phyloP scores from a whole-genome alignment of 2,888 invertebrate genomes.

The Boloria selene region DNA sequence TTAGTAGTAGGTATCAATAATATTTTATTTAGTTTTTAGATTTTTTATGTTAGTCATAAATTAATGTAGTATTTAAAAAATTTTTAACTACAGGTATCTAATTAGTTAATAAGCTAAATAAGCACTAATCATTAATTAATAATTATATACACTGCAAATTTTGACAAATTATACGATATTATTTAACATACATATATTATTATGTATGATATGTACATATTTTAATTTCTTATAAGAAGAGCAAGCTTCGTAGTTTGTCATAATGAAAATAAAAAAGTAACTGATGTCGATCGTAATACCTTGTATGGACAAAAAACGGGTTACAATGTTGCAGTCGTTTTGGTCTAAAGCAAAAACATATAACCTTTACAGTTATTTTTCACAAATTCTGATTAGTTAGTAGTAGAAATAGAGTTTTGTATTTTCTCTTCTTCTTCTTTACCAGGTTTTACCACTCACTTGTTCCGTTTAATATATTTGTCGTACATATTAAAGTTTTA shows the following conservation, averaged over 20 bases:
- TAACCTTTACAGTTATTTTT: not conserved
- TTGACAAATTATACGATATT: no score
- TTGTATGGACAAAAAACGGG: not conserved
- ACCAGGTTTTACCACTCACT: not conserved
- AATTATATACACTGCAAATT: no score
- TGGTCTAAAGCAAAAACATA: not conserved
- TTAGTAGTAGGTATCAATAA: no score
- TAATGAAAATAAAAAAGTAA: not conserved
- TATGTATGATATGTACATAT: not conserved
- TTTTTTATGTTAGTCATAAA: no score
- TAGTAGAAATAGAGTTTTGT: not conserved
- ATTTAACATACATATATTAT: no score
- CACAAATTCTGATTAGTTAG: no score
- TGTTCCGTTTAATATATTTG: not conserved
- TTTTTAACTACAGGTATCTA: no score
- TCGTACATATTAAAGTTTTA: no score
- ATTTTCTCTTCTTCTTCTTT: not conserved
- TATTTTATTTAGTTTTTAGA: no score
- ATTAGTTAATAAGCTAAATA: no score
- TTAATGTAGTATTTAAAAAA: no score
- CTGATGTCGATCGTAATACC: not conserved
- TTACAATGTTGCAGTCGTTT: slow-evolving; percentile 3
- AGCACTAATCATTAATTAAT: no score
- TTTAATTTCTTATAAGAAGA: not conserved
- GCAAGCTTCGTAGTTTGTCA: not conserved